Base-by-base conservation (phyloP, 2,113 vertebrate species). In the Colaptes auratus region DNA sequence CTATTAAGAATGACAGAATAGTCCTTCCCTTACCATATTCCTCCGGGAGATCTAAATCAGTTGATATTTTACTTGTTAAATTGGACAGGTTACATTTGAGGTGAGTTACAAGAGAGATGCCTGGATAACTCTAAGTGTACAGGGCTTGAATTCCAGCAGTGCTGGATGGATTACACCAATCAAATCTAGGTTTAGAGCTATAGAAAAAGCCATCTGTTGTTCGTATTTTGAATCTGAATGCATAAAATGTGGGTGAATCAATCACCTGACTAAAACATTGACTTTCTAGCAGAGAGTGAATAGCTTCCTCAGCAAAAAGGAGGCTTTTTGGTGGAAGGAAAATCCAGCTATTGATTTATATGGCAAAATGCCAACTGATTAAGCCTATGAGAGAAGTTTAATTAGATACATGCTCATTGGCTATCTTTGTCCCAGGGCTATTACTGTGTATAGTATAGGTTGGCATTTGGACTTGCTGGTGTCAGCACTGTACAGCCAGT, bases 161-260 rank as follows among this genome's bases (percentile, higher is more conserved):
- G 93, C 90, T 97, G 94, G 97, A 79, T 96, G 97, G 97, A 98
- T 98, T 98, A 98, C 53, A 86, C 93, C 80, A 93, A 94, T 88
- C 95, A 97, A 98, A 98, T 98, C 96, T 97, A 94, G 97, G 96
- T 98, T 98, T 98, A 97, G 96, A 97, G 96, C 96, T 95, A 91
- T 70, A 92, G 92, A 96, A 94, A 66, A 94, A 91, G 91, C 97
- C 98, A 98, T 98, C 98, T 99, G 98, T 97, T 98, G 97, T 98
- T 96, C 97, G 90, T 97, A 96, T 90, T 96, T 88, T 95, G 78
- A 85, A 94, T 80, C 48, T 82, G 82, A 95, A 95, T 94, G 87
- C 67, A 94, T 88, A 93, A 95, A 89, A 95, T 92, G 15, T 82
- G 95, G 81, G 86, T 25, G 5, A 94, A 94, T 96, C 85, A 95